phyloP scores from a whole-genome alignment of 1,140 invertebrate species.

The Ephestia elutella region DNA sequence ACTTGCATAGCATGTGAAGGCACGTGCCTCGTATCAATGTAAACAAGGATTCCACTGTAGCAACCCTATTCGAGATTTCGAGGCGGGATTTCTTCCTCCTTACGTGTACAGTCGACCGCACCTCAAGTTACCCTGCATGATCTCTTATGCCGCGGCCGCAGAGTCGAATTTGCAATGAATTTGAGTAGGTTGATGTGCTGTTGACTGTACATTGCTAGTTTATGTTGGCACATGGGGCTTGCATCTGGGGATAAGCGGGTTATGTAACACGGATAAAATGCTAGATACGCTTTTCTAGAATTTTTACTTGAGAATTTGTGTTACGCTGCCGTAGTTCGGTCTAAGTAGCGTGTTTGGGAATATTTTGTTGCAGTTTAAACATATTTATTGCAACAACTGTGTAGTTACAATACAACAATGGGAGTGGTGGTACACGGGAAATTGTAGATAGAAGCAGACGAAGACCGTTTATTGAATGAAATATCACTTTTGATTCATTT shows the following conservation, averaged over 20 bases:
- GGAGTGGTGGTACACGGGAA: no score
- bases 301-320: neutral
- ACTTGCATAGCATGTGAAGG: neutral
- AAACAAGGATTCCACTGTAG: neutral
- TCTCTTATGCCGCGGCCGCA: no score
- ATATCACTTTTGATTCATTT: no score
- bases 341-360: neutral
- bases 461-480: no score
- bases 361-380: neutral
- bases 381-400: neutral
- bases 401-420: no score
- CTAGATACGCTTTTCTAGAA: slow-evolving; percentile 8
- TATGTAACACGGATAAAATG: slow-evolving; percentile 24
- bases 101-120: no score
- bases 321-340: neutral
- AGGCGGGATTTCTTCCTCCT: slow-evolving; percentile 4
- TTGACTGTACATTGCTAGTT: slow-evolving; percentile 25
- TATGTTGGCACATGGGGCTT: slow-evolving; percentile 23
- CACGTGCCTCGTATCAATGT: slow-evolving; percentile 4
- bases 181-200: no score
- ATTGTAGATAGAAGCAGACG: no score
- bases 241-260: slow-evolving; percentile 20
- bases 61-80: slow-evolving; percentile 4
- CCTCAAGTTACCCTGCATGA: no score
- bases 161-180: no score